Conservation (phyloP, 2,113 vertebrate genomes). For the Tachuris rubrigastra region DNA sequence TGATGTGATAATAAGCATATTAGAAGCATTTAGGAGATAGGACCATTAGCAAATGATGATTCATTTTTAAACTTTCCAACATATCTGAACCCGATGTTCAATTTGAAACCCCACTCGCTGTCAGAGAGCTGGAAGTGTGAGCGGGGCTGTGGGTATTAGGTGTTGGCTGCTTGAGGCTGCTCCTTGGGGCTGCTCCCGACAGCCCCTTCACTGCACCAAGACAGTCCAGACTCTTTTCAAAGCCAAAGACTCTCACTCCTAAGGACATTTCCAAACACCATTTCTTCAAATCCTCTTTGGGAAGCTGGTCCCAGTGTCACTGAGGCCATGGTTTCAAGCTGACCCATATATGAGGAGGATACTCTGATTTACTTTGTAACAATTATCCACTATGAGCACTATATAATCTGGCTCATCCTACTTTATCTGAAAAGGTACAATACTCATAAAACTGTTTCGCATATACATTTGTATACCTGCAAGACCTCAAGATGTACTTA, state of each 20-base stretch:
- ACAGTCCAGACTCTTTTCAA: not conserved
- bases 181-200: not conserved
- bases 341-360: not conserved
- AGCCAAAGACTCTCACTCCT: not conserved
- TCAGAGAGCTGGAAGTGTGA: not conserved
- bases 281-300: not conserved
- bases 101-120: rapidly evolving
- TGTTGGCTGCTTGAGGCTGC: not conserved
- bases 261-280: not conserved
- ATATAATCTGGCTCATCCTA: not conserved
- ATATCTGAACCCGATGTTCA: not conserved
- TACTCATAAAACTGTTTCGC: not conserved
- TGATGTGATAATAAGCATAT: not conserved
- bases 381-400: not conserved
- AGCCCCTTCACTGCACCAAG: not conserved
- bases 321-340: not conserved
- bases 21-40: not conserved
- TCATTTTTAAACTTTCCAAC: not conserved
- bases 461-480: not conserved
- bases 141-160: rapidly evolving
- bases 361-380: not conserved
- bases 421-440: not conserved
- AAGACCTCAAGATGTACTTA: not conserved
- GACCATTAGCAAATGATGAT: not conserved
- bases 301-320: rapidly evolving